A percentile compares a stretch with the other conserved stretches of the same genome.
Evolutionary conservation across 1,140 invertebrate species (phyloP).

Genomic region (Zaprionus vittiger): DNA sequence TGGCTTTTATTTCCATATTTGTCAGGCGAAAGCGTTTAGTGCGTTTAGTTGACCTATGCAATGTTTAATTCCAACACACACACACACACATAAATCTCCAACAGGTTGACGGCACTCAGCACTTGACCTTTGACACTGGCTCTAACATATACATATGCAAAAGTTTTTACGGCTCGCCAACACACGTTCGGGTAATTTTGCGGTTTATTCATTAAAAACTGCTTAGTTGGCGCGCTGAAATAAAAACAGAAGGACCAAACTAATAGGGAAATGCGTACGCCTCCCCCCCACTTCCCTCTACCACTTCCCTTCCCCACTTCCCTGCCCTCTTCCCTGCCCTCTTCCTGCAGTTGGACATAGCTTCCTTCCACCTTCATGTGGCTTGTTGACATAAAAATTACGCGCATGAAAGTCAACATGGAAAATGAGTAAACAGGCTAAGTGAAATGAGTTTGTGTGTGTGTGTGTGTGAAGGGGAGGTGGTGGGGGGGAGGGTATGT

Average conservation of each 20-base stretch:
- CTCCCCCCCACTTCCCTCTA: no score
- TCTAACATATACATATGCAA: background rate
- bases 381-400: slow-evolving; percentile 77
- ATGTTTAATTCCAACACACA: slow-evolving; percentile 23
- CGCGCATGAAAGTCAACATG: slow-evolving; percentile 80
- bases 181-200: slow-evolving; percentile 59
- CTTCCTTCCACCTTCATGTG: slow-evolving; percentile 26
- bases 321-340: no score
- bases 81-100: background rate
- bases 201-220: slow-evolving; percentile 74
- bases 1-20: slow-evolving; percentile 23
- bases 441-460: slow-evolving; percentile 39
- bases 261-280: background rate
- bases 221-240: slow-evolving; percentile 66
- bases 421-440: slow-evolving; percentile 76
- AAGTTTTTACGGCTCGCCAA: slow-evolving; percentile 22
- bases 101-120: slow-evolving; percentile 21
- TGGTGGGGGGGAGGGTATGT: slow-evolving; percentile 55
- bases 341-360: background rate
- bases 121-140: slow-evolving; percentile 44
- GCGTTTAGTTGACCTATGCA: slow-evolving; percentile 16
- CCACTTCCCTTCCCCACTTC: background rate
- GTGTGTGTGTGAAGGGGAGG: slow-evolving; percentile 8
- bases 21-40: slow-evolving; percentile 21
- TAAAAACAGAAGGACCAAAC: slow-evolving; percentile 30